Conservation (phyloP, 2,113 vertebrate species). For the Ploceus nigricollis region DNA sequence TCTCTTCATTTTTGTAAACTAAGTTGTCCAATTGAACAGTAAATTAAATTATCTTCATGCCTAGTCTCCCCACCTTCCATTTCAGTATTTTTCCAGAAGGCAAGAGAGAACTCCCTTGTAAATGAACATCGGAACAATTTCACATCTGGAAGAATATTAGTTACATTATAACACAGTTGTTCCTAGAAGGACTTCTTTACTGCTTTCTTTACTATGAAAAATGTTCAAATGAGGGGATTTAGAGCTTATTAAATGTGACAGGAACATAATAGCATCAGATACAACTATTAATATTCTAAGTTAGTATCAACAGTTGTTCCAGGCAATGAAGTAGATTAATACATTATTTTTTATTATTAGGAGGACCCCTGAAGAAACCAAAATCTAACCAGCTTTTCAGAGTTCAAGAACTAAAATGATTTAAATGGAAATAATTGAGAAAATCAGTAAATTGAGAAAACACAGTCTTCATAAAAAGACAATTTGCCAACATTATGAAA, state of each 20-base stretch:
- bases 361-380: neutral
- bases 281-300: neutral
- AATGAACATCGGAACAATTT: neutral
- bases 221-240: neutral
- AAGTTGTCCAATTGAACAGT: neutral
- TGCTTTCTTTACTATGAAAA: neutral
- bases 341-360: neutral
- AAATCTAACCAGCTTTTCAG: neutral
- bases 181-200: neutral
- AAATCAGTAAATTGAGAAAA: neutral
- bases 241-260: neutral
- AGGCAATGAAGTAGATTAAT: neutral
- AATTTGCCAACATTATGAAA: neutral
- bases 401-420: neutral
- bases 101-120: neutral
- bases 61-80: neutral
- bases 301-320: neutral
- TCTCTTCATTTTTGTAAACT: neutral
- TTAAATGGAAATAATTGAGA: neutral
- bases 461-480: neutral
- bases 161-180: neutral
- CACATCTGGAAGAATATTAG: neutral
- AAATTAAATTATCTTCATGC: neutral
- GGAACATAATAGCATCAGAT: neutral
- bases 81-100: neutral